Evolutionary conservation across 2,888 invertebrate species (phyloP).

Genomic region (Sphaerophoria rueppellii): DNA sequence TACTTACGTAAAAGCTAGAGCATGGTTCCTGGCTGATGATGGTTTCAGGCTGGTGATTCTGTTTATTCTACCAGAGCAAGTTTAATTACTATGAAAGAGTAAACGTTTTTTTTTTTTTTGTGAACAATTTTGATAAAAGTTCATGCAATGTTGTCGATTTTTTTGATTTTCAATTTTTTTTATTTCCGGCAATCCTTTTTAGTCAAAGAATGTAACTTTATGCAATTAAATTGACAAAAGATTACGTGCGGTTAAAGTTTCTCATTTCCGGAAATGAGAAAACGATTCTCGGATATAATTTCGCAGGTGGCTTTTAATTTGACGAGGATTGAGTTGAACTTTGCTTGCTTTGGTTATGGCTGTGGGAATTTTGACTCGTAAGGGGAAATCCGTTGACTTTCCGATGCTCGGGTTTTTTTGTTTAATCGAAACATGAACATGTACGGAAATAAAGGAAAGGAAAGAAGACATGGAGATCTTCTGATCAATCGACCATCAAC

Average conservation of each 20-base stretch:
- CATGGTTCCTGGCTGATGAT: background rate
- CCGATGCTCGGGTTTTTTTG: too few relatives aligned
- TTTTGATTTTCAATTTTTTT: background rate
- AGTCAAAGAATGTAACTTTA: constrained; percentile 17
- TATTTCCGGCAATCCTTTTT: background rate
- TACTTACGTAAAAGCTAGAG: background rate
- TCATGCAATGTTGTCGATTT: background rate
- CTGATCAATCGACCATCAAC: too few relatives aligned
- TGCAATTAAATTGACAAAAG: constrained; percentile 5
- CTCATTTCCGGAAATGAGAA: background rate
- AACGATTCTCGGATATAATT: background rate
- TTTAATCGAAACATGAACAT: too few relatives aligned
- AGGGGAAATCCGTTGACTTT: too few relatives aligned
- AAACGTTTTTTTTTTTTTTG: background rate
- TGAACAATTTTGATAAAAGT: constrained; percentile 13
- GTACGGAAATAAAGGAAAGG: too few relatives aligned
- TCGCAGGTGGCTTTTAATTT: background rate
- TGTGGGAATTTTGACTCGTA: too few relatives aligned
- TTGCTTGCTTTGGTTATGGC: background rate
- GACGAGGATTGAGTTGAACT: background rate
- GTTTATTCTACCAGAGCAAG: constrained; percentile 17
- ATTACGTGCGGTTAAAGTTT: background rate
- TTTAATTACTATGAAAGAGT: constrained; percentile 21
- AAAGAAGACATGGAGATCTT: too few relatives aligned
- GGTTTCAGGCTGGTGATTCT: constrained; percentile 1